Percentiles rank a stretch among this genome's conserved stretches.
Evolutionary conservation across 2,888 invertebrate species (phyloP).

Genomic region (Pammene aurita): DNA sequence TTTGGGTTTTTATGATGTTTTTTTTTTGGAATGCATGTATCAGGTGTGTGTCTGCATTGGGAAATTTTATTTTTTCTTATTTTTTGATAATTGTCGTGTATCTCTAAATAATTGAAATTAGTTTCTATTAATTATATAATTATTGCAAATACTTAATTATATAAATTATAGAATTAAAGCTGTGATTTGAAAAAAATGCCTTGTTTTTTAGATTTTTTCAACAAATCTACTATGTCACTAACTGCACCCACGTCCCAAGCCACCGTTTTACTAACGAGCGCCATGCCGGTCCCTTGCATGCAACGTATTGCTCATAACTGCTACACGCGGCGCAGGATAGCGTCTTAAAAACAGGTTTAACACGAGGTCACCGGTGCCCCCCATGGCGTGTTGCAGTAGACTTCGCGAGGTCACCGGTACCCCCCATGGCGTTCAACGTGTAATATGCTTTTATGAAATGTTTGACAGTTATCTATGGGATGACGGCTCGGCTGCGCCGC

Average conservation of each 20-base stretch:
- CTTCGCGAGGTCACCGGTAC: slow-evolving; percentile 1
- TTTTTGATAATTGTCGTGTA: neutral
- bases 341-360: slow-evolving; percentile 10
- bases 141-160: neutral
- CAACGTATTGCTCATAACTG: slow-evolving; percentile 9
- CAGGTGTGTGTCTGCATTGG: slow-evolving; percentile 4
- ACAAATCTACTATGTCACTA: slow-evolving; percentile 5
- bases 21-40: slow-evolving; percentile 12
- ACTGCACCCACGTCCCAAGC: slow-evolving; percentile 14
- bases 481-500: too few species aligned
- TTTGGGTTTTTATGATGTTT: neutral
- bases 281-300: slow-evolving; percentile 15
- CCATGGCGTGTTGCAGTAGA: slow-evolving; percentile 5
- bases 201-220: slow-evolving; percentile 4
- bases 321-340: slow-evolving; percentile 9
- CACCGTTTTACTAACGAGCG: slow-evolving; percentile 10
- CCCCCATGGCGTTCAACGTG: slow-evolving; percentile 5
- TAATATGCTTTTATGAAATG: neutral
- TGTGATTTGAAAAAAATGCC: slow-evolving; percentile 1
- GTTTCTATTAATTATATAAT: slow-evolving; percentile 9
- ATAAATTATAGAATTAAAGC: slow-evolving; percentile 1
- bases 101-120: slow-evolving; percentile 3
- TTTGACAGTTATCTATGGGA: too few species aligned
- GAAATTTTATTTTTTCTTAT: slow-evolving; percentile 6
- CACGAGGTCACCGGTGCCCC: slow-evolving; percentile 8